These are phyloP conservation scores for Nasonia longicornis DNA, from an alignment of 1,140 invertebrate genomes.

Conservation along the genomic window DNA sequence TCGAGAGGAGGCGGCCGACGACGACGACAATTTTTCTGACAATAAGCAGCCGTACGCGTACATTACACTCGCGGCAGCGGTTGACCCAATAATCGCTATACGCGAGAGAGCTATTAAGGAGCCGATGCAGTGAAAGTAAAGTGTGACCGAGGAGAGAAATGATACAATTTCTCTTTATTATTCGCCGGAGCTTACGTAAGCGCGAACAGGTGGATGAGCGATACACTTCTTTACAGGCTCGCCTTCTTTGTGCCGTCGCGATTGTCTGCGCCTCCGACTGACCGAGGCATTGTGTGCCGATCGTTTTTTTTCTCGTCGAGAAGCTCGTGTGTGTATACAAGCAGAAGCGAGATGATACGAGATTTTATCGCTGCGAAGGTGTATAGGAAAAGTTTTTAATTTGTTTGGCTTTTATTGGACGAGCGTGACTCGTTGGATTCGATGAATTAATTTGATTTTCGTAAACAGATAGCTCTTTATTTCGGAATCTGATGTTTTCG, in stretches of 20 bases:
- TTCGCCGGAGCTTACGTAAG: constrained; percentile 21
- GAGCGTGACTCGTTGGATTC: too few species aligned
- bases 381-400: too few species aligned
- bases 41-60: neutral
- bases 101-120: neutral
- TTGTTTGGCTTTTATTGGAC: too few species aligned
- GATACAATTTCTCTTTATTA: constrained; percentile 57
- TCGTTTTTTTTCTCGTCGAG: constrained; percentile 6
- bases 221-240: neutral
- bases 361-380: too few species aligned
- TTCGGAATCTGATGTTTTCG: too few species aligned
- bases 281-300: neutral
- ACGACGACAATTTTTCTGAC: neutral
- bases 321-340: neutral
- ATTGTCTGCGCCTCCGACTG: neutral
- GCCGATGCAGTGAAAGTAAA: constrained; percentile 57
- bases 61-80: neutral
- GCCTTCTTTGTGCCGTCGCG: neutral
- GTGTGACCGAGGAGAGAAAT: constrained; percentile 47
- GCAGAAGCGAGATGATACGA: neutral
- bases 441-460: too few species aligned
- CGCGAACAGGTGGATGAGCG: neutral
- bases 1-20: neutral
- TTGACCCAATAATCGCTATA: constrained; percentile 29
- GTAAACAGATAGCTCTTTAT: too few species aligned